Base-by-base conservation (phyloP, 2,113 vertebrate species). In the Desmodus rotundus region DNA sequence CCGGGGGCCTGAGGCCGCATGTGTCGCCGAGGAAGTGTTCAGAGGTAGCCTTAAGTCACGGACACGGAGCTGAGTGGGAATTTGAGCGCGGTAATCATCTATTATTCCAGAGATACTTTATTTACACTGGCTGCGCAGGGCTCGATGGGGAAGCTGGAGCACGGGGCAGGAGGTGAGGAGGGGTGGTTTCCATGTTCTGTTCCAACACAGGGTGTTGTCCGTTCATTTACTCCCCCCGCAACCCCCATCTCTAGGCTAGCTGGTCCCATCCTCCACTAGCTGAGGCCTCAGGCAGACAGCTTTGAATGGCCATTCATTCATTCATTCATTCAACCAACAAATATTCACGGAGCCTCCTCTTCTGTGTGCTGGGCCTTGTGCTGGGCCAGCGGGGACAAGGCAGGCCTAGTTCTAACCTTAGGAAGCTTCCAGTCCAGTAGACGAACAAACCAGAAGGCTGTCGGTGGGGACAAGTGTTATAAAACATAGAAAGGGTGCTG, bases 191-290 rank as follows among this genome's bases (percentile, higher is more conserved):
- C 20, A 6, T 6, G 22, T 4, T 28, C 38, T 45, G 9, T 7
- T 36, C 26, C 13, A 0, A 33, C n/a, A 63, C n/a, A 19, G 24
- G 6, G n/a, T 0, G 3, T 2, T 19, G 7, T 31, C 11, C 8
- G 4, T 17, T 65, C 26, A 1, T 58, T 67, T 17, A 1, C 22
- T 24, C 9, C 11, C 5, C 22, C 19, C 0, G 28, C 54, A n/a
- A n/a, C n/a, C n/a, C n/a, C n/a, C 14, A 36, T 45, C 17, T 3
- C 38, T 0, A 1, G 68, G 20, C 10, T 4, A 16, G 1, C 65
- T 31, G 8, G 33, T 1, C 20, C 43, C 6, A 6, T 5, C 11
- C 19, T 38, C 16, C 67, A 11, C 0, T 9, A 0, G n/a, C 26
- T n/a, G 45, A 36, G 7, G 41, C 67, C 7, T 5, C 4, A 74